Conservation (phyloP, 2,113 vertebrate genomes). For the Lucifuga dentata region DNA sequence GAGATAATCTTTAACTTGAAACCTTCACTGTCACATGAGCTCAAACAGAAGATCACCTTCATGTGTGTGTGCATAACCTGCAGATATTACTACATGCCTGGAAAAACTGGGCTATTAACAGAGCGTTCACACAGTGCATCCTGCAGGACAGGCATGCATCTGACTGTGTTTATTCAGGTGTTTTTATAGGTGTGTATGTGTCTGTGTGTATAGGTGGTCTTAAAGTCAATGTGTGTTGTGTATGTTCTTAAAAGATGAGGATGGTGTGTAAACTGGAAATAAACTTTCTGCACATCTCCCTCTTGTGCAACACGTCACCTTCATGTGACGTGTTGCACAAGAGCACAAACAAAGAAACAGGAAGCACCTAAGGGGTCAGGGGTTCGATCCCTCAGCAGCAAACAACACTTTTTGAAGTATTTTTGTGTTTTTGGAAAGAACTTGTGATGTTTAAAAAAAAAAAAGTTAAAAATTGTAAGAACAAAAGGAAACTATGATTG, state of each 20-base stretch:
- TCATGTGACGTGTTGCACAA: conserved; percentile 27
- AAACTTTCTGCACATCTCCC: neutral
- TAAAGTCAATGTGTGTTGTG: neutral
- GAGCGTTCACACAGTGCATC: neutral
- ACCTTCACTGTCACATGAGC: conserved; percentile 19
- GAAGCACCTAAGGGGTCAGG: neutral
- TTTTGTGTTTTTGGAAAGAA: no score
- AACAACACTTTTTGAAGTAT: no score
- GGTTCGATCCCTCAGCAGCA: neutral
- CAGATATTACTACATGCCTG: conserved; percentile 4
- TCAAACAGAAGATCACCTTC: conserved; percentile 18
- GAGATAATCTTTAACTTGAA: conserved; percentile 41
- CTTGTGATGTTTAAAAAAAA: no score
- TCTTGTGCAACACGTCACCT: conserved; percentile 10
- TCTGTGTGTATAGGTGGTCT: neutral
- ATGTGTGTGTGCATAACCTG: conserved; percentile 29
- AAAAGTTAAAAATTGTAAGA: no score
- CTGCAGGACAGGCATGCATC: neutral
- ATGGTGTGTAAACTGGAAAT: neutral
- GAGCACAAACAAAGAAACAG: neutral
- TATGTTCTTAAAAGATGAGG: conserved; percentile 9
- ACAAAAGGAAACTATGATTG: no score
- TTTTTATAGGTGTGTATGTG: no score
- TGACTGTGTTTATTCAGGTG: neutral
- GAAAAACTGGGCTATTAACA: conserved; percentile 11